A percentile compares a stretch with the other conserved stretches of the same genome.
phyloP scores from a whole-genome alignment of 2,888 invertebrate species.

The Calameuta filiformis region DNA sequence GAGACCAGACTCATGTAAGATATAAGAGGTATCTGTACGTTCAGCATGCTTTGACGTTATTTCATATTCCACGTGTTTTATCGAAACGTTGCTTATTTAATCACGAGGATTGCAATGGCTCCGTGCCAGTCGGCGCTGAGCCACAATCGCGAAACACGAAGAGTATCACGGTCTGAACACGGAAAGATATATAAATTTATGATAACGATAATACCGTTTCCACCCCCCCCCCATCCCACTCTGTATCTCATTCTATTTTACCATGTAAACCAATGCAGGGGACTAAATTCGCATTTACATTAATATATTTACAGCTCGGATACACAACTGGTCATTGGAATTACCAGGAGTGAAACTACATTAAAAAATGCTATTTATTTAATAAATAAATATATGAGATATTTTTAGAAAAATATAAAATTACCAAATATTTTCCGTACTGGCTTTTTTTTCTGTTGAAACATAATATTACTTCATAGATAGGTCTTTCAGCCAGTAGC shows the following conservation, averaged over 20 bases:
- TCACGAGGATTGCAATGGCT: not conserved
- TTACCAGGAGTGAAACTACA: no score
- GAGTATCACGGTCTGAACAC: conserved; percentile 27
- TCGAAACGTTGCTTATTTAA: not conserved
- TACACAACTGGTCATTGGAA: no score
- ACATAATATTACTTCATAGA: not conserved
- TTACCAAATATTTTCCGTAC: not conserved
- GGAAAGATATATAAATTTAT: conserved; percentile 27
- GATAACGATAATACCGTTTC: conserved; percentile 3
- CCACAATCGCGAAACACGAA: conserved; percentile 20
- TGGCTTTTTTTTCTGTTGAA: not conserved
- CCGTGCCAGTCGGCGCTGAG: not conserved
- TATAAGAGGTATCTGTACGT: no score
- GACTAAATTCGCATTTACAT: not conserved
- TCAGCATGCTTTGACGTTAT: not conserved
- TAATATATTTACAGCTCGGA: not conserved
- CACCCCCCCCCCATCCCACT: not conserved
- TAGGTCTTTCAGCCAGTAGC: not conserved
- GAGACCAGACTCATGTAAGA: no score
- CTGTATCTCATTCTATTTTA: conserved; percentile 5
- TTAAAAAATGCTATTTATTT: no score
- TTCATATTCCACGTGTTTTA: not conserved
- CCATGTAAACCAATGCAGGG: not conserved
- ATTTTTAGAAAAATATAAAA: not conserved
- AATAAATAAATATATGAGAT: no score